Evolutionary conservation across 2,797 vertebrate genomes (phyloP), one percentile per base, ranked within the genome.

Genomic region (Poeciliopsis presidionis): DNA sequence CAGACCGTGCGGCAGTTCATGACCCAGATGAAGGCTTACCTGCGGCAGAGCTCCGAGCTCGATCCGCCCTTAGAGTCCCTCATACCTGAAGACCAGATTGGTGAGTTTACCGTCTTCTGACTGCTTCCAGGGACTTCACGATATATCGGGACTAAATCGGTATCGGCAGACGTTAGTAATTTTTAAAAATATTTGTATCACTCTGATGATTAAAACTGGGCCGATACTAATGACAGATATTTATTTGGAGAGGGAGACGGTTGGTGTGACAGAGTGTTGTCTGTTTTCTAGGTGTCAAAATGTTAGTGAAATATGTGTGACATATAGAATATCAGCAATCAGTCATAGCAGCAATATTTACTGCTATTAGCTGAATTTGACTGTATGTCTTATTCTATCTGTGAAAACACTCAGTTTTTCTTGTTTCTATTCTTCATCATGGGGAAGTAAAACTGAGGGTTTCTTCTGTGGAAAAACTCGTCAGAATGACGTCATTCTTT

Each of bases 1-100:
- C 97, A 98, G 93, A 99, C 98, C 0, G 91, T 99, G 84, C 95
- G 98, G 67, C 97, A 99, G 93, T 99, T 99, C 84, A 97, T 99
- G 96, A 99, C 98, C 18, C 98, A 99, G 85, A 98, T 98, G 90
- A 99, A 99, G 94, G 97, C 97, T 76, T 99, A 99, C 84, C 93
- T 99, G 94, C 92, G 96, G 46, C 98, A 99, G 93, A 97, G 97
- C 91, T 99, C 98, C 0, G 98, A 99, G 91, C 94, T 99, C 41
- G 96, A 98, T 82, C 98, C 97, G 0, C 98, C 98, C 0, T 96
- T 99, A 0, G 98, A 99, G 87, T 98, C 98, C 0, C 95, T 99
- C 81, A 98, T 99, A 90, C 97, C 98, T 0, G 97, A 98, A 91
- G 97, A 99, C 89, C 97, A 98, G 89, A 99, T 98, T 46, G 97